Conservation (phyloP, 2,797 vertebrate genomes). For the Adrianichthys oophorus region DNA sequence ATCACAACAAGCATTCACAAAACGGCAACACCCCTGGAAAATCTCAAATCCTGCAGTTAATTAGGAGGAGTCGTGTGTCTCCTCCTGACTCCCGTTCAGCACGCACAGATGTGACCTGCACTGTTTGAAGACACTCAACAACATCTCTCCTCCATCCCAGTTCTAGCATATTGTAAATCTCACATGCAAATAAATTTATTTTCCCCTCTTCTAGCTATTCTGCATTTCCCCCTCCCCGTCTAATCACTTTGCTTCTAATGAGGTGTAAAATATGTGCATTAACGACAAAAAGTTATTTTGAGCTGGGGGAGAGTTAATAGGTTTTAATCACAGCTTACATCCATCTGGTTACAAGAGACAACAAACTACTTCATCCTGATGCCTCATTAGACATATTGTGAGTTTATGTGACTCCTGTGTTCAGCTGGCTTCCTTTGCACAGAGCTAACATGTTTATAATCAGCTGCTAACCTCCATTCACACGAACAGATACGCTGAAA, state of each 20-base stretch:
- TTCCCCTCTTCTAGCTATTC: conserved; percentile 24
- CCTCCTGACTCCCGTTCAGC: conserved; percentile 70
- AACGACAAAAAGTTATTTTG: conserved; percentile 92
- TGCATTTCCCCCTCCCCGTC: conserved; percentile 64
- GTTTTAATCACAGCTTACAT: conserved; percentile 92
- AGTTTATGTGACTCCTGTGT: conserved; percentile 69
- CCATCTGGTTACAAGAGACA: conserved; percentile 91
- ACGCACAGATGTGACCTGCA: conserved; percentile 79
- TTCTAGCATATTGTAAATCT: conserved; percentile 76
- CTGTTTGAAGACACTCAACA: conserved; percentile 68
- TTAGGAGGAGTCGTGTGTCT: conserved; percentile 77
- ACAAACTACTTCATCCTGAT: conserved; percentile 88
- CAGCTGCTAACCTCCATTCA: no score
- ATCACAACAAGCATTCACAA: conserved; percentile 55
- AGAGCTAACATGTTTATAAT: no score
- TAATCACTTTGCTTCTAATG: conserved; percentile 82
- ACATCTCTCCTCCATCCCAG: conserved; percentile 47
- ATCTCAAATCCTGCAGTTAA: conserved; percentile 64
- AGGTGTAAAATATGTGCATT: conserved; percentile 88
- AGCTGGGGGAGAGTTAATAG: conserved; percentile 90
- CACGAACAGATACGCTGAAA: no score
- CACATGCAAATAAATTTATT: conserved; percentile 80
- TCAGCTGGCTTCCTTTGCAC: conserved; percentile 5
- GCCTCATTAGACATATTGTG: conserved; percentile 88
- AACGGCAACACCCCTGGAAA: conserved; percentile 42